Percentiles rank a stretch among this genome's conserved stretches.
Evolutionary conservation across 2,113 vertebrate genomes (phyloP).

Genomic region (Spheniscus mendiculus): DNA sequence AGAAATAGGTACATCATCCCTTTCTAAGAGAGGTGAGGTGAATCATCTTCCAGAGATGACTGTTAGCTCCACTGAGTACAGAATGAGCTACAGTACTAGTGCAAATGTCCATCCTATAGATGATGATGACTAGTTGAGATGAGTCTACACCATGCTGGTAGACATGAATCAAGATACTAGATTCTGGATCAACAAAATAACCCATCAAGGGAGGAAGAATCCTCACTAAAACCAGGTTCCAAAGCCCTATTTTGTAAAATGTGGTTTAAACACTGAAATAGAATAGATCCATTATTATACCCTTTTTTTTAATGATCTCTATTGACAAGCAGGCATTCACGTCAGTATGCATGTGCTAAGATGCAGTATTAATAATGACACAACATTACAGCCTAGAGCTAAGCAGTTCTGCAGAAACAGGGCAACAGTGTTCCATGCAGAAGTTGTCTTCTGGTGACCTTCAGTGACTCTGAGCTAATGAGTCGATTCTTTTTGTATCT

Average conservation of each 20-base stretch:
- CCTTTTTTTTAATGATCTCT: neutral
- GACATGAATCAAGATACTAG: neutral
- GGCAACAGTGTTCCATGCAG: neutral
- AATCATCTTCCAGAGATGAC: neutral
- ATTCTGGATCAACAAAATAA: neutral
- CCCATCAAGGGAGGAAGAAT: neutral
- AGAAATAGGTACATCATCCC: neutral
- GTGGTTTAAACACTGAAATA: neutral
- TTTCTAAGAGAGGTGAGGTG: neutral
- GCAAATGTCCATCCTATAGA: neutral
- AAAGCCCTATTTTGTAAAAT: neutral
- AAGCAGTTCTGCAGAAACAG: neutral
- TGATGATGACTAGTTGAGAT: neutral
- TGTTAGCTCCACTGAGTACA: neutral
- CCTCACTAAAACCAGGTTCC: neutral
- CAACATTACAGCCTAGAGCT: neutral
- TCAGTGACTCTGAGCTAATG: neutral
- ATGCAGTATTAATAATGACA: neutral
- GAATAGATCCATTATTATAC: neutral
- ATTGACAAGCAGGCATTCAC: neutral
- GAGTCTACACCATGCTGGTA: neutral
- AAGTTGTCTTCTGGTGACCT: neutral
- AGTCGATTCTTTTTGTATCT: neutral
- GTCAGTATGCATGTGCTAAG: neutral
- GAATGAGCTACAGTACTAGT: neutral